Evolutionary conservation across 2,888 invertebrate species (phyloP).

Genomic region (Cinara cedri): DNA sequence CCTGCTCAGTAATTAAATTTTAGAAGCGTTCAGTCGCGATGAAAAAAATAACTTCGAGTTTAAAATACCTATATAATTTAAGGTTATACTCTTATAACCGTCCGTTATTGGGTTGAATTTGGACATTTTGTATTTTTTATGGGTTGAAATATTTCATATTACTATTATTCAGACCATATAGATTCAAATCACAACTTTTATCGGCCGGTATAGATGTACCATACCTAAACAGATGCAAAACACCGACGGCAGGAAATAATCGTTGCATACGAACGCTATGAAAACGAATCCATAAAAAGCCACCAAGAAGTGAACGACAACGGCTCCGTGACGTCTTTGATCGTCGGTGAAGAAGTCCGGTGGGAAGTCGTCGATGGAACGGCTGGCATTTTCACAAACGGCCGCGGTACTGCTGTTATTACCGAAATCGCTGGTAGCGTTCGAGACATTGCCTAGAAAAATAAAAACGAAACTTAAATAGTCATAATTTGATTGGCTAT

Average conservation of each 20-base stretch:
- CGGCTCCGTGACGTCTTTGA: conserved; percentile 76
- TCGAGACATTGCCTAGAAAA: conserved; percentile 21
- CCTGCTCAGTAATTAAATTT: too few species aligned
- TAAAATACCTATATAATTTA: too few species aligned
- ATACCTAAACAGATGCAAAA: conserved; percentile 82
- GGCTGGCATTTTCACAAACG: conserved; percentile 32
- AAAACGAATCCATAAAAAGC: conserved; percentile 85
- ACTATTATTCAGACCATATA: too few species aligned
- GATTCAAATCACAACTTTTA: too few species aligned
- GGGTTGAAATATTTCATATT: too few species aligned
- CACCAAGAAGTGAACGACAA: conserved; percentile 76
- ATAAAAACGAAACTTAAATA: not conserved
- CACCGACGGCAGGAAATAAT: conserved; percentile 88
- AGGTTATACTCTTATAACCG: too few species aligned
- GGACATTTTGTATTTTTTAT: too few species aligned
- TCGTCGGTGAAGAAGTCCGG: conserved; percentile 68
- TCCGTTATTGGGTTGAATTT: too few species aligned
- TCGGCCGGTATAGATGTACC: too few species aligned
- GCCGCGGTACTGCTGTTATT: conserved; percentile 3
- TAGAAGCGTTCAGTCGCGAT: too few species aligned
- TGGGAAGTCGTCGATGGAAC: conserved; percentile 60
- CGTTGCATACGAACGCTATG: conserved; percentile 87
- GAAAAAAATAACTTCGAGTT: too few species aligned
- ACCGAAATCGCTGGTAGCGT: not conserved
- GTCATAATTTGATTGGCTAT: too few species aligned